These are phyloP conservation scores for Pammene aurita DNA, from an alignment of 2,888 invertebrate genomes.

Conservation along the genomic window DNA sequence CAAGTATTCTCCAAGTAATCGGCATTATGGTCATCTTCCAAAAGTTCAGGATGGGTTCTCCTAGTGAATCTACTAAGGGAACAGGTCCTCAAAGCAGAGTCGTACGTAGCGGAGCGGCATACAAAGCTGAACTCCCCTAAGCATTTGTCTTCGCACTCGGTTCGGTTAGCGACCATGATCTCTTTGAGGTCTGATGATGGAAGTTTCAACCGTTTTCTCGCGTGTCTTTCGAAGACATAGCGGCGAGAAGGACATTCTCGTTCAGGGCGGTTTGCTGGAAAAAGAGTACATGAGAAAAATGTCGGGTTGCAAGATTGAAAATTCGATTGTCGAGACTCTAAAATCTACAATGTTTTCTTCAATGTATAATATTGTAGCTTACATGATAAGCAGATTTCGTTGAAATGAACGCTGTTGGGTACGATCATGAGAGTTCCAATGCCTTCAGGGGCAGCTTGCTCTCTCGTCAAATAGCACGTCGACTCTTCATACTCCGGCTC, in stretches of 20 bases:
- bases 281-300: slow-evolving; percentile 46
- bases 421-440: slow-evolving; percentile 94
- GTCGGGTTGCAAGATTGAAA: too few species aligned
- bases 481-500: slow-evolving; percentile 94
- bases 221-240: slow-evolving; percentile 94
- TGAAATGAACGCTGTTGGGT: slow-evolving; percentile 94
- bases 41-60: slow-evolving; percentile 91
- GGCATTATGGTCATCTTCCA: slow-evolving; percentile 93
- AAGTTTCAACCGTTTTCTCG: slow-evolving; percentile 91
- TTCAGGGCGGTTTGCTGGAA: slow-evolving; percentile 89
- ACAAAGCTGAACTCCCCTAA: slow-evolving; percentile 94
- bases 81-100: slow-evolving; percentile 90
- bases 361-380: slow-evolving; percentile 62
- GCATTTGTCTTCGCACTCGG: slow-evolving; percentile 95
- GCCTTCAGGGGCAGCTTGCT: slow-evolving; percentile 94
- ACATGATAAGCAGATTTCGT: slow-evolving; percentile 95
- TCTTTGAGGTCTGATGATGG: slow-evolving; percentile 92
- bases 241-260: slow-evolving; percentile 94
- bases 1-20: slow-evolving; percentile 97
- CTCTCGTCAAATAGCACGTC: slow-evolving; percentile 92
- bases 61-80: slow-evolving; percentile 91
- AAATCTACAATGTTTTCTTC: too few species aligned
- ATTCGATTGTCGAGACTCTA: too few species aligned
- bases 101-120: slow-evolving; percentile 93
- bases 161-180: slow-evolving; percentile 92